These are phyloP conservation scores for Leptodactylus fuscus DNA, from an alignment of 2,113 vertebrate genomes.

Conservation along the genomic window DNA sequence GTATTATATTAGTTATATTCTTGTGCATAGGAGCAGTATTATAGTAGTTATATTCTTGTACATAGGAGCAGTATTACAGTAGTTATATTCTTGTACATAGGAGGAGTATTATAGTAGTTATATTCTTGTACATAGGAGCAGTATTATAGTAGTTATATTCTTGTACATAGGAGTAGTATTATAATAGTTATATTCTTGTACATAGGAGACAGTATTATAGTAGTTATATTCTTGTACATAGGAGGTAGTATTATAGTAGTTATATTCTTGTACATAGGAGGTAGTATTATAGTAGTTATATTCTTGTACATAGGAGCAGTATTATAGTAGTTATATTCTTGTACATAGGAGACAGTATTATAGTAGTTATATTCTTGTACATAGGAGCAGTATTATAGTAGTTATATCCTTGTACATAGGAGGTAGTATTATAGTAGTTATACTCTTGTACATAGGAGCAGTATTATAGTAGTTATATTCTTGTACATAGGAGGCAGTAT, in stretches of 20 bases:
- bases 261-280: too few species aligned
- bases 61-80: too few species aligned
- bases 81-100: neutral
- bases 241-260: conserved; percentile 10
- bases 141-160: neutral
- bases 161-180: neutral
- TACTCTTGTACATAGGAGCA: neutral
- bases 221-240: neutral
- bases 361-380: neutral
- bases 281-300: too few species aligned
- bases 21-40: neutral
- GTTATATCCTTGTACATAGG: too few species aligned
- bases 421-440: too few species aligned
- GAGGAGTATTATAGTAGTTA: conserved; percentile 22
- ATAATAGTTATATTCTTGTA: conserved; percentile 21
- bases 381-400: conserved; percentile 1
- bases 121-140: too few species aligned
- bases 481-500: too few species aligned
- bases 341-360: neutral
- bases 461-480: conserved; percentile 33
- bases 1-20: too few species aligned
- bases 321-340: conserved; percentile 33
- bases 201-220: neutral
- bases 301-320: neutral
- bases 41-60: conserved; percentile 33